phyloP scores from a whole-genome alignment of 2,797 vertebrate species.

The Glyptemys insculpta region DNA sequence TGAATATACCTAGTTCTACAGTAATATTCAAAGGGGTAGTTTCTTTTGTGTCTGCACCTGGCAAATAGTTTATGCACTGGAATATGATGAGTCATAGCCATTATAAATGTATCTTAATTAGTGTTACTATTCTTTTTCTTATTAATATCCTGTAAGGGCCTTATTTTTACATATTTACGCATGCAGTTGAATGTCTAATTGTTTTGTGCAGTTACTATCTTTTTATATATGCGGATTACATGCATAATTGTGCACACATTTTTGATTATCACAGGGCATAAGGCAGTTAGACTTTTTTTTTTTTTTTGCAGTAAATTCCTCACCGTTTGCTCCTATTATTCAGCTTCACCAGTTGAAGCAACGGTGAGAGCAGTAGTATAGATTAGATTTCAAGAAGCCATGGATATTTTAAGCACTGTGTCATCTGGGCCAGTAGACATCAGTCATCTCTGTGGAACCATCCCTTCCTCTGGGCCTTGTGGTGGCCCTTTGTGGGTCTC shows the following conservation, averaged over 20 bases:
- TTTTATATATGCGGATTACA: background rate
- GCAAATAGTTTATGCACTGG: background rate
- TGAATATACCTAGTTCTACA: rapidly evolving
- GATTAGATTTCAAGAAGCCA: background rate
- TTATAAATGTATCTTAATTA: background rate
- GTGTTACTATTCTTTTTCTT: background rate
- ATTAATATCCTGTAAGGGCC: background rate
- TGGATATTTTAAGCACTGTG: background rate
- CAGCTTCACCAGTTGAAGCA: background rate
- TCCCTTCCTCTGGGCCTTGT: background rate
- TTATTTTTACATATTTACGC: background rate
- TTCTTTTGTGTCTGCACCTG: background rate
- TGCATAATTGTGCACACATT: background rate
- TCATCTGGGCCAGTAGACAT: rapidly evolving
- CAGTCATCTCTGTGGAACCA: background rate
- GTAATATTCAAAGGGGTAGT: background rate
- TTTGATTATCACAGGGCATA: background rate
- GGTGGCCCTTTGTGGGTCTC: rapidly evolving
- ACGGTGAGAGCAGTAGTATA: background rate
- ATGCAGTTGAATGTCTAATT: background rate
- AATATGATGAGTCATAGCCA: background rate
- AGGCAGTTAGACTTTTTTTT: background rate
- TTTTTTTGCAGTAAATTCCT: background rate
- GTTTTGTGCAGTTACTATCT: background rate
- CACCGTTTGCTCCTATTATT: rapidly evolving